These are phyloP conservation scores for Pagetopsis macropterus DNA, from an alignment of 2,797 vertebrate genomes.

Conservation along the genomic window DNA sequence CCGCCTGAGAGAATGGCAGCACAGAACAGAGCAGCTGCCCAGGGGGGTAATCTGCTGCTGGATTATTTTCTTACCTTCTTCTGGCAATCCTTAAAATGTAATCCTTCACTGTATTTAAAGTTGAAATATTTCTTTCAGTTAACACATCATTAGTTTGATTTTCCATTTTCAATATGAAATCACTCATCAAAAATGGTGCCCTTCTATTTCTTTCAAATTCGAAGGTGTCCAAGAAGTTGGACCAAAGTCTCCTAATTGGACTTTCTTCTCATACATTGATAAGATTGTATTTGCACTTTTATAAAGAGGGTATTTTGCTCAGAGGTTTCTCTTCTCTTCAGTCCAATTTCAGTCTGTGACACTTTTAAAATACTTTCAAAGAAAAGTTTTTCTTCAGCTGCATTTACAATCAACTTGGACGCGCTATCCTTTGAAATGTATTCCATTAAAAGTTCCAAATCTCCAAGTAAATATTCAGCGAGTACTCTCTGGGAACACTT, in stretches of 20 bases:
- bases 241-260: background rate
- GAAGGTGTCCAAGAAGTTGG: too few species aligned
- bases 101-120: background rate
- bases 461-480: constrained; percentile 31
- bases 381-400: background rate
- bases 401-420: constrained; percentile 31
- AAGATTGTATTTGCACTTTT: background rate
- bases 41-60: too few species aligned
- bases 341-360: constrained; percentile 1
- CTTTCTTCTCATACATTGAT: background rate
- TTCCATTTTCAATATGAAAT: background rate
- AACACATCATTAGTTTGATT: background rate
- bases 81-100: background rate
- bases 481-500: constrained; percentile 22
- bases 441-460: constrained; percentile 31
- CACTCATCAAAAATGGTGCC: background rate
- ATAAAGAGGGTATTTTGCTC: background rate
- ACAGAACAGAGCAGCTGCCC: background rate
- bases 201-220: too few species aligned
- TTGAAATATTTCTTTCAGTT: constrained; percentile 10
- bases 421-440: constrained; percentile 32
- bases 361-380: background rate
- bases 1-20: background rate
- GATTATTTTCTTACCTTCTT: background rate
- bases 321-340: constrained; percentile 15